These are phyloP conservation scores for Coregonus clupeaformis DNA, from an alignment of 2,113 vertebrate species.

Conservation along the genomic window DNA sequence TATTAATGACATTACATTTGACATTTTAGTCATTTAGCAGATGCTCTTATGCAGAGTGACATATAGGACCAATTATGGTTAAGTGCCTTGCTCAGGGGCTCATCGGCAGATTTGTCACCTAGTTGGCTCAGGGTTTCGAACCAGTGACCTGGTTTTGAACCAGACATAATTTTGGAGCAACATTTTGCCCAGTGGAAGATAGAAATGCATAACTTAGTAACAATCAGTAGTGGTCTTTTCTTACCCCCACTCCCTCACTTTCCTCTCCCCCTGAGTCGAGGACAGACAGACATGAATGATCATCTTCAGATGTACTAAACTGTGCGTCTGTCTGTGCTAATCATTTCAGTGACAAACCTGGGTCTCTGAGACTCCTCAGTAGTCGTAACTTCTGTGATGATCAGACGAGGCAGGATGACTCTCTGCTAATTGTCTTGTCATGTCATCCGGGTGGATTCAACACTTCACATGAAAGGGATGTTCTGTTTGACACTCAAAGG, in stretches of 20 bases:
- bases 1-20: too few species aligned
- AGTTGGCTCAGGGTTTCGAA: too few species aligned
- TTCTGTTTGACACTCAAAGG: not conserved
- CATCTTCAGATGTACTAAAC: conserved; percentile 41
- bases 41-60: too few species aligned
- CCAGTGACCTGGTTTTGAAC: not conserved
- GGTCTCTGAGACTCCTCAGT: conserved; percentile 32
- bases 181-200: conserved; percentile 35
- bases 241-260: not conserved
- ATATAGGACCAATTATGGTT: too few species aligned
- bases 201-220: conserved; percentile 53
- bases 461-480: conserved; percentile 20
- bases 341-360: conserved; percentile 42
- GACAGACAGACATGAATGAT: conserved; percentile 20
- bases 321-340: conserved; percentile 16
- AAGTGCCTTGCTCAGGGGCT: too few species aligned
- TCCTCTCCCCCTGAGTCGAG: too few species aligned
- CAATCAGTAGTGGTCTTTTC: conserved; percentile 52
- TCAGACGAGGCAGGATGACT: conserved; percentile 52
- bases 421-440: conserved; percentile 62
- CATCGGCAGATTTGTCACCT: too few species aligned
- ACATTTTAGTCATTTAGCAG: too few species aligned
- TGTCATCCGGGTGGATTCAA: conserved; percentile 38
- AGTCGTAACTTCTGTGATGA: conserved; percentile 19
- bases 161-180: conserved; percentile 41